Percentiles rank a stretch among this genome's conserved stretches.
Evolutionary conservation across 1,140 invertebrate genomes (phyloP).

Genomic region (Heliconius hermathena): DNA sequence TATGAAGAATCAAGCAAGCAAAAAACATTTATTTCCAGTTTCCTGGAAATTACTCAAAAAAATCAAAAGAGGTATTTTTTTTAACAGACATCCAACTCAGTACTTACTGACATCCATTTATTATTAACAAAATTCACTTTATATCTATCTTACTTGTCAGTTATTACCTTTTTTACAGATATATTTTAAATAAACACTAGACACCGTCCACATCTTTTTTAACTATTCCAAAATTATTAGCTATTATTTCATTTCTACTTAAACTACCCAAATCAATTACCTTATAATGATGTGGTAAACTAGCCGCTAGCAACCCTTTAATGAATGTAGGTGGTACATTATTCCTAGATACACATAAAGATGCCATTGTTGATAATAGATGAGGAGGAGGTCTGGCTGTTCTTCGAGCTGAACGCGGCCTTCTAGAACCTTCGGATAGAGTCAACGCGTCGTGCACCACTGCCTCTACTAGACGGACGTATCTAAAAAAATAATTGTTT

Average conservation of each 20-base stretch:
- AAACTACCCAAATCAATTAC: constrained; percentile 33
- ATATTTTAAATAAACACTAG: no score
- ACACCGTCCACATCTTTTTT: not conserved
- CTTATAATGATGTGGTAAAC: constrained; percentile 56
- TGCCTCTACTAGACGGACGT: constrained; percentile 94
- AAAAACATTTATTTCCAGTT: not conserved
- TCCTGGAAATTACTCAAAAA: not conserved
- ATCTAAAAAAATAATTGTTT: constrained; percentile 77
- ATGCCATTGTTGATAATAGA: constrained; percentile 93
- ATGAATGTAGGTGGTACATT: constrained; percentile 32
- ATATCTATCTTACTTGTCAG: no score
- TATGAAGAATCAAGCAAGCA: no score
- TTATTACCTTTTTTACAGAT: no score
- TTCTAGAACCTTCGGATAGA: constrained; percentile 75
- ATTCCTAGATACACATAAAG: constrained; percentile 81
- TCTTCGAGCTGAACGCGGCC: constrained; percentile 67
- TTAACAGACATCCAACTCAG: no score
- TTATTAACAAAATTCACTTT: no score
- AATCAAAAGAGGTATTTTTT: no score
- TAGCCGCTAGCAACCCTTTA: constrained; percentile 44
- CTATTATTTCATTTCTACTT: no score
- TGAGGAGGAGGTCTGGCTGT: constrained; percentile 88
- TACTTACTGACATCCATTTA: no score
- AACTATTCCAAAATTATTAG: not conserved
- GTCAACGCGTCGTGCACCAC: constrained; percentile 94